Conservation (phyloP, 2,113 vertebrate genomes). For the Hipposideros armiger region DNA sequence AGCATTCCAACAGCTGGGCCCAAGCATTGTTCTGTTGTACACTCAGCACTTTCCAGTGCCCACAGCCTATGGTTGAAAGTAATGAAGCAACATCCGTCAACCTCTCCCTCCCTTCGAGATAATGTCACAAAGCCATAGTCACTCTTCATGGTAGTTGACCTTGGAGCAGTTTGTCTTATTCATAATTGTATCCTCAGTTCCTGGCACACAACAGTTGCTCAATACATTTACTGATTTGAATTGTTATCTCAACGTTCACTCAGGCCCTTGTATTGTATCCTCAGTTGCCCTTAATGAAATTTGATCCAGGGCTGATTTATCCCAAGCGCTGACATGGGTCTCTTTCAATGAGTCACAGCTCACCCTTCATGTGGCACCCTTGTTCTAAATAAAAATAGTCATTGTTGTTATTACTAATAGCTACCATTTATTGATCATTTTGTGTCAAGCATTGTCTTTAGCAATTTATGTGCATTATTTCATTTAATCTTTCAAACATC, state of each 20-base stretch:
- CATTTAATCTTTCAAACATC: conserved; percentile 9
- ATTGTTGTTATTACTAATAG: background rate
- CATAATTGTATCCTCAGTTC: background rate
- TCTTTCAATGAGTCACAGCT: background rate
- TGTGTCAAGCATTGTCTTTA: background rate
- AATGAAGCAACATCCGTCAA: background rate
- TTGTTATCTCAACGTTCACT: background rate
- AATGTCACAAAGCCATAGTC: background rate
- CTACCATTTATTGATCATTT: background rate
- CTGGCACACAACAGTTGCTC: background rate
- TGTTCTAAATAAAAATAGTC: background rate
- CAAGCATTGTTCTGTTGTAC: background rate
- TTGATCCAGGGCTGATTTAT: background rate
- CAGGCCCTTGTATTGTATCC: background rate
- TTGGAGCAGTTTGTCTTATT: background rate
- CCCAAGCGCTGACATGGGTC: background rate
- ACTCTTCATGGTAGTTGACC: background rate
- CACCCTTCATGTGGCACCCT: background rate
- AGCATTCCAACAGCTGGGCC: no score
- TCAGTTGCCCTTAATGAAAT: conserved; percentile 6
- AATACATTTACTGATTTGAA: background rate
- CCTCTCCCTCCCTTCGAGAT: background rate
- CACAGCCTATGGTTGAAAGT: background rate
- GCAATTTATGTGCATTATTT: conserved; percentile 40
- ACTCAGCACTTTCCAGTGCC: background rate